Conservation (phyloP, 1,140 invertebrate genomes). For the Drosophila azteca region DNA sequence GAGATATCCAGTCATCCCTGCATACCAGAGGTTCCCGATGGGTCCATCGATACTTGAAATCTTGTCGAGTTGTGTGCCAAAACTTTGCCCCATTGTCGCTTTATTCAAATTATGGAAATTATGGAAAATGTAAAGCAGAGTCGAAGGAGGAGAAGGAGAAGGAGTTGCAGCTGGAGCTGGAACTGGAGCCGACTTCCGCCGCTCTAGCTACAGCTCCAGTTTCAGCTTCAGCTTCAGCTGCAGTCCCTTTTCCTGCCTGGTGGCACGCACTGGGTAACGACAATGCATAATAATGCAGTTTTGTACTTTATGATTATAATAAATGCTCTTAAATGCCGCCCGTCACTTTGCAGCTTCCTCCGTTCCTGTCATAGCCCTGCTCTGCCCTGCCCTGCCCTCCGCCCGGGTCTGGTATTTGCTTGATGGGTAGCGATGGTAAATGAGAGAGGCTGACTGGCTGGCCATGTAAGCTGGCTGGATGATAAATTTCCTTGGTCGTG, state of each 20-base stretch:
- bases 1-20: too few relatives aligned
- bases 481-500: conserved; percentile 50
- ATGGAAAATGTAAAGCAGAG: background rate
- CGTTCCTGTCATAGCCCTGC: too few relatives aligned
- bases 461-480: conserved; percentile 6
- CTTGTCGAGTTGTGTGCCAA: background rate
- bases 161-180: too few relatives aligned
- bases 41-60: background rate
- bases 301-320: conserved; percentile 44
- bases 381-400: too few relatives aligned
- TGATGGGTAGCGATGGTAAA: background rate
- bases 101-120: conserved; percentile 5
- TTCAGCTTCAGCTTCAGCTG: too few relatives aligned
- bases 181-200: too few relatives aligned
- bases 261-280: background rate
- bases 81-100: background rate
- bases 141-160: too few relatives aligned
- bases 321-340: conserved; percentile 51
- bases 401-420: background rate
- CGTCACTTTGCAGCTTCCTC: conserved; percentile 6
- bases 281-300: conserved; percentile 48
- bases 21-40: background rate
- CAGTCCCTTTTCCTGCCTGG: background rate
- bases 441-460: too few relatives aligned
- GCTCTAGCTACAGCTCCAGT: too few relatives aligned